Percentiles rank a stretch among this genome's conserved stretches.
Conservation (phyloP, 2,888 invertebrate genomes). For the Leptinotarsa haldemani region DNA sequence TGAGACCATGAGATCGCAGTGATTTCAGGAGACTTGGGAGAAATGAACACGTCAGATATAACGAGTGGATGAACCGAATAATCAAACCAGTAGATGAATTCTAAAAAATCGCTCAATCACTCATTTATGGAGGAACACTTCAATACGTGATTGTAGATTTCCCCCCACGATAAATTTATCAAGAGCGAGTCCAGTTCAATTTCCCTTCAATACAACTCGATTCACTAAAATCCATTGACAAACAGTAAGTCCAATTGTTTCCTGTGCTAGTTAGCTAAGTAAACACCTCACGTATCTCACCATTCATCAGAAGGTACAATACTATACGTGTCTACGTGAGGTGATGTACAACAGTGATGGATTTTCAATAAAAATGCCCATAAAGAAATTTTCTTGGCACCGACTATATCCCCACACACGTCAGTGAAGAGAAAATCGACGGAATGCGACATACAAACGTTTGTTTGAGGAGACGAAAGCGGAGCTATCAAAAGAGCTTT, state of each 20-base stretch:
- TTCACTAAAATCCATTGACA: conserved; percentile 32
- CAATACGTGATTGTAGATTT: too few relatives aligned
- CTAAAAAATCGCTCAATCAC: too few relatives aligned
- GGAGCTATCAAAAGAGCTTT: conserved; percentile 25
- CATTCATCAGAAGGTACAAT: conserved; percentile 52
- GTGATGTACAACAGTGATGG: conserved; percentile 39
- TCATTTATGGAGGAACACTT: too few relatives aligned
- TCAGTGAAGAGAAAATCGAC: neutral
- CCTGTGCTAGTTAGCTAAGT: conserved; percentile 40
- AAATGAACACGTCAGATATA: too few relatives aligned
- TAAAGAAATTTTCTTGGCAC: conserved; percentile 19
- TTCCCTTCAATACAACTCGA: conserved; percentile 21
- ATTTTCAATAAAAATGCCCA: conserved; percentile 49
- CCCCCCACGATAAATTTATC: neutral
- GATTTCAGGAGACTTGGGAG: too few relatives aligned
- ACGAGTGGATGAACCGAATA: too few relatives aligned
- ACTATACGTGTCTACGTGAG: conserved; percentile 51
- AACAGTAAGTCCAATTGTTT: conserved; percentile 38
- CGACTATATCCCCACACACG: conserved; percentile 2
- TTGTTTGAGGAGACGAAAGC: conserved; percentile 8
- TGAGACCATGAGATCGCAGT: too few relatives aligned
- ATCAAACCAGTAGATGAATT: too few relatives aligned
- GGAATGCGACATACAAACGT: conserved; percentile 1
- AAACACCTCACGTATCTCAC: conserved; percentile 48
- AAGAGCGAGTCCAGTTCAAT: neutral